Percentiles rank a stretch among this genome's conserved stretches.
Evolutionary conservation across 1,140 invertebrate genomes (phyloP).

Genomic region (Brachionus rotundiformis): DNA sequence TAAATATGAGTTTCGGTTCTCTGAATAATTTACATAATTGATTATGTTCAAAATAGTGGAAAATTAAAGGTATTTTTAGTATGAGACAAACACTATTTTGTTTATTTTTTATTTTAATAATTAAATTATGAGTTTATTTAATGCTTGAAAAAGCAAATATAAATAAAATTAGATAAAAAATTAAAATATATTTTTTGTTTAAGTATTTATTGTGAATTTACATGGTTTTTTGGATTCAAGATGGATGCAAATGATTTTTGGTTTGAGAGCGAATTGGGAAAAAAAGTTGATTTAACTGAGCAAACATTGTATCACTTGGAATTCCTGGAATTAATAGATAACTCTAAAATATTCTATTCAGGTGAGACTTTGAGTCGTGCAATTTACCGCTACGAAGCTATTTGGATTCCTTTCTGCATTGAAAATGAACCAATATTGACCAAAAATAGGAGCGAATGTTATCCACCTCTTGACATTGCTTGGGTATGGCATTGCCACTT

Average conservation of each 20-base stretch:
- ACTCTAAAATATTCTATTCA: constrained; percentile 58
- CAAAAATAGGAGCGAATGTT: constrained; percentile 56
- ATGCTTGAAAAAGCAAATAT: too few species aligned
- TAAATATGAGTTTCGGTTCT: too few species aligned
- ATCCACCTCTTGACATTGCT: constrained; percentile 66
- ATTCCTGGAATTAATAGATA: constrained; percentile 53
- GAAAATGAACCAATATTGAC: constrained; percentile 57
- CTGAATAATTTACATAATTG: too few species aligned
- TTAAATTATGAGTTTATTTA: too few species aligned
- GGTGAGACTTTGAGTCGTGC: constrained; percentile 58
- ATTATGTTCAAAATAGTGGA: too few species aligned
- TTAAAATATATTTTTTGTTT: too few species aligned
- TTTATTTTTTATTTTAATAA: too few species aligned
- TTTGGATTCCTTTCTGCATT: constrained; percentile 64
- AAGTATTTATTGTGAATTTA: too few species aligned
- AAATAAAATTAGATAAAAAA: too few species aligned
- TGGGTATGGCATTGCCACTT: constrained; percentile 67
- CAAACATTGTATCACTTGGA: constrained; percentile 44
- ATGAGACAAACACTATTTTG: too few species aligned
- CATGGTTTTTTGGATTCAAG: too few species aligned
- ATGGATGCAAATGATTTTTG: neutral
- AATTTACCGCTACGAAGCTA: constrained; percentile 64
- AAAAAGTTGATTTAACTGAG: constrained; percentile 52
- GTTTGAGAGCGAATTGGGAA: neutral
- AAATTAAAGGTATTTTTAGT: too few species aligned